Percentiles rank a stretch among this genome's conserved stretches.
phyloP scores from a whole-genome alignment of 2,797 vertebrate genomes.

The Anguilla marmorata region DNA sequence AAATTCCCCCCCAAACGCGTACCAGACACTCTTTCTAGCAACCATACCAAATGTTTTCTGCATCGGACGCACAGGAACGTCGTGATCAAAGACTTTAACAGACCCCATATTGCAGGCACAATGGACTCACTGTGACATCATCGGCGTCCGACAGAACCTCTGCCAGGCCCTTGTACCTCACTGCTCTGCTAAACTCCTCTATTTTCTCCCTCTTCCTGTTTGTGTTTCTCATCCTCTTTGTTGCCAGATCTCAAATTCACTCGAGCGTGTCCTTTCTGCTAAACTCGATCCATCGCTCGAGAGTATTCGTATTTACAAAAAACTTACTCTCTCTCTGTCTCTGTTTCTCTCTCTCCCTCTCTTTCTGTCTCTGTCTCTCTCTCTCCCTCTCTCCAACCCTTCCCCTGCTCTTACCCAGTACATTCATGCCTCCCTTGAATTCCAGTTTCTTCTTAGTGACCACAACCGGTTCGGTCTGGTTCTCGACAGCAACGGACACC shows the following conservation, averaged over 20 bases:
- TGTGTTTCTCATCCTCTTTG: background rate
- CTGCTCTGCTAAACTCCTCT: background rate
- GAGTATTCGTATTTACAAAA: background rate
- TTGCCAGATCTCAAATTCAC: background rate
- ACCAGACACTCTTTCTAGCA: background rate
- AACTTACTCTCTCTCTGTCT: background rate
- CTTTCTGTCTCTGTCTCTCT: background rate
- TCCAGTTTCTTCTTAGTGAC: conserved; percentile 75
- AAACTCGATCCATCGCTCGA: background rate
- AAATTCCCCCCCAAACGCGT: background rate
- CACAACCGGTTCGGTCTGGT: conserved; percentile 66
- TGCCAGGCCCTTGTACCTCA: background rate
- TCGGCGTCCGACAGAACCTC: background rate
- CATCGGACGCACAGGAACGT: background rate
- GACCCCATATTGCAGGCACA: background rate
- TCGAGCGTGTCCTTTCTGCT: background rate
- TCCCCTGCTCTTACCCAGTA: conserved; percentile 73
- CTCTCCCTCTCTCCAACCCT: background rate
- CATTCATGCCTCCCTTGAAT: conserved; percentile 84
- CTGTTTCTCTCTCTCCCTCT: no score
- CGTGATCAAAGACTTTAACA: background rate
- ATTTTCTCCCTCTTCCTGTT: background rate
- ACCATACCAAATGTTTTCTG: background rate
- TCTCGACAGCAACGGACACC: conserved; percentile 52
- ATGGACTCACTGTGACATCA: background rate